Evolutionary conservation across 1,140 invertebrate species (phyloP).

Genomic region (Acromyrmex heyeri): DNA sequence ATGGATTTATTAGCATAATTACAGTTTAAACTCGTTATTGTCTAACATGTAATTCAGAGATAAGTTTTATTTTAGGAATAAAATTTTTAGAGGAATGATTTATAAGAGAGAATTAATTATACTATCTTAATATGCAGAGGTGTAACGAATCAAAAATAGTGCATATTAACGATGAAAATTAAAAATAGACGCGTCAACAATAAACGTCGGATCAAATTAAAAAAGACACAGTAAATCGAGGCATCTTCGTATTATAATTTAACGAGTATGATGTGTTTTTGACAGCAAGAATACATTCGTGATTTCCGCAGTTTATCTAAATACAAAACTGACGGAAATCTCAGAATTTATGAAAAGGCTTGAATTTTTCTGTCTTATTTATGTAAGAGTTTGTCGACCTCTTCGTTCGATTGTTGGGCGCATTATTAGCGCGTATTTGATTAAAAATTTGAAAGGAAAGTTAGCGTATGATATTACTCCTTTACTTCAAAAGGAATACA

Average conservation of each 20-base stretch:
- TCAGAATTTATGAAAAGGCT: constrained; percentile 34
- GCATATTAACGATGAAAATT: constrained; percentile 14
- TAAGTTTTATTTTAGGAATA: not conserved
- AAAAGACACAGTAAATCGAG: constrained; percentile 47
- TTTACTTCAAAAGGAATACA: too few relatives aligned
- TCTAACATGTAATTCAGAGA: not conserved
- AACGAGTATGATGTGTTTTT: constrained; percentile 49
- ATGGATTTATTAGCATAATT: not conserved
- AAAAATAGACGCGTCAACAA: constrained; percentile 46
- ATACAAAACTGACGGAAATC: constrained; percentile 32
- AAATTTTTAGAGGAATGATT: not conserved
- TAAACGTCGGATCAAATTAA: constrained; percentile 35
- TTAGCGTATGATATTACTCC: not conserved
- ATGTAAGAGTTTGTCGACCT: constrained; percentile 25
- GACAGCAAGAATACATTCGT: constrained; percentile 40
- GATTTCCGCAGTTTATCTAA: constrained; percentile 37
- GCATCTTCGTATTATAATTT: constrained; percentile 45
- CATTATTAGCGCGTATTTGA: constrained; percentile 14
- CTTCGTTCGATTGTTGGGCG: not conserved
- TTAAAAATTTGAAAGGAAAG: not conserved
- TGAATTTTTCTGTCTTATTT: not conserved
- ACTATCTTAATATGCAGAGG: not conserved
- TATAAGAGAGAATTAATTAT: not conserved
- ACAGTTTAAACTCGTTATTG: not conserved
- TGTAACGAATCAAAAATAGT: constrained; percentile 36